Percentiles rank a stretch among this genome's conserved stretches.
These are phyloP conservation scores for Oenanthe melanoleuca DNA, from an alignment of 2,113 vertebrate species.

Conservation along the genomic window DNA sequence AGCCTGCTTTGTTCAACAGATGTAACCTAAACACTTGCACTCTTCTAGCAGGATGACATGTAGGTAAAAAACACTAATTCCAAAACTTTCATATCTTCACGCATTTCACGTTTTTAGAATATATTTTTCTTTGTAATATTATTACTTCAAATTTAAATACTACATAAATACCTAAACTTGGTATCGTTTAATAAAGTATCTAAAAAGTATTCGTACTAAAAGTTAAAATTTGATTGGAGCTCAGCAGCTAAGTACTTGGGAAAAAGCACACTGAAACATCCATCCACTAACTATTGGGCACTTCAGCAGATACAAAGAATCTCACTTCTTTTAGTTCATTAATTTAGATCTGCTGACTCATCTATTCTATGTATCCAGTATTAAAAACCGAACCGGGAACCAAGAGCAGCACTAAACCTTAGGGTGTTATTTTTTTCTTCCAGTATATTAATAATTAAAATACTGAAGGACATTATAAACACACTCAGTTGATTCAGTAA, in stretches of 20 bases:
- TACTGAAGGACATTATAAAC: background rate
- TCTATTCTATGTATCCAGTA: background rate
- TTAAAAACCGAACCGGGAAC: background rate
- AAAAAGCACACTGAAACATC: background rate
- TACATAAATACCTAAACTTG: background rate
- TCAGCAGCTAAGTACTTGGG: background rate
- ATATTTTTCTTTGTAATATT: background rate
- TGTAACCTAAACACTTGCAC: background rate
- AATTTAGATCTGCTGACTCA: background rate
- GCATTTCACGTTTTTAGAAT: background rate
- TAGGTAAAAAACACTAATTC: background rate
- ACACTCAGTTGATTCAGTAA: background rate
- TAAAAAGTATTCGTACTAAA: background rate
- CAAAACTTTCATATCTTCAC: background rate
- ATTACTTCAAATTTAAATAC: background rate
- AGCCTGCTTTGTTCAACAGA: slow-evolving; percentile 5
- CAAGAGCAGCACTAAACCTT: background rate
- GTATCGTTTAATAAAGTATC: background rate
- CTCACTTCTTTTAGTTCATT: background rate
- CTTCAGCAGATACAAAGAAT: background rate
- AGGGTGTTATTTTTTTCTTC: background rate
- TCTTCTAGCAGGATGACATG: background rate
- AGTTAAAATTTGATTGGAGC: background rate
- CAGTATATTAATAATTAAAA: background rate
- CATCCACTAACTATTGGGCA: background rate